Evolutionary conservation across 1,140 invertebrate genomes (phyloP).

Genomic region (Heterodera schachtii): DNA sequence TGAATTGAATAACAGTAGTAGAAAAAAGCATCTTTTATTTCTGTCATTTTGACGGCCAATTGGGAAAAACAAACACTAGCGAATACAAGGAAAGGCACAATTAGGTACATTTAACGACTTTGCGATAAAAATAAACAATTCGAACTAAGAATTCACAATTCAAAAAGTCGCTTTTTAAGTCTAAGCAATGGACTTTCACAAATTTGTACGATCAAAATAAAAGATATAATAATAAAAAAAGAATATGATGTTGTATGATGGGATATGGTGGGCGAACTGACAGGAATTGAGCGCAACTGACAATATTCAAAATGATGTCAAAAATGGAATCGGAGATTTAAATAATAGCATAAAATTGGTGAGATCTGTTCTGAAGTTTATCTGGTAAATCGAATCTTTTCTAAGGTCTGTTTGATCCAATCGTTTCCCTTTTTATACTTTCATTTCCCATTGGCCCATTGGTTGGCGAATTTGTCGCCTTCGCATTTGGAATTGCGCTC

Average conservation of each 20-base stretch:
- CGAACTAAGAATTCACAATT: too few relatives aligned
- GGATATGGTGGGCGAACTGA: background rate
- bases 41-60: too few relatives aligned
- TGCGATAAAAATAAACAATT: background rate
- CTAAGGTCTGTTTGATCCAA: background rate
- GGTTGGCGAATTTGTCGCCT: conserved; percentile 28
- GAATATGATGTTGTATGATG: too few relatives aligned
- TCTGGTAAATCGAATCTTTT: too few relatives aligned
- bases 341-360: background rate
- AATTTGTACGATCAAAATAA: too few relatives aligned
- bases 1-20: too few relatives aligned
- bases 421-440: background rate
- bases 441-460: conserved; percentile 26
- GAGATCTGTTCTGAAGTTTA: too few relatives aligned
- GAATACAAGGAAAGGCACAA: background rate
- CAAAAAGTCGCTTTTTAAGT: too few relatives aligned
- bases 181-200: too few relatives aligned
- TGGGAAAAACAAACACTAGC: background rate
- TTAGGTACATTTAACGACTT: too few relatives aligned
- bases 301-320: background rate
- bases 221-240: too few relatives aligned
- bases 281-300: background rate
- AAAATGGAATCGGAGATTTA: background rate
- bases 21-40: too few relatives aligned
- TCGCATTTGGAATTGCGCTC: conserved; percentile 35